Evolutionary conservation across 2,888 invertebrate genomes (phyloP).

Genomic region (Xestia rhomboidea): DNA sequence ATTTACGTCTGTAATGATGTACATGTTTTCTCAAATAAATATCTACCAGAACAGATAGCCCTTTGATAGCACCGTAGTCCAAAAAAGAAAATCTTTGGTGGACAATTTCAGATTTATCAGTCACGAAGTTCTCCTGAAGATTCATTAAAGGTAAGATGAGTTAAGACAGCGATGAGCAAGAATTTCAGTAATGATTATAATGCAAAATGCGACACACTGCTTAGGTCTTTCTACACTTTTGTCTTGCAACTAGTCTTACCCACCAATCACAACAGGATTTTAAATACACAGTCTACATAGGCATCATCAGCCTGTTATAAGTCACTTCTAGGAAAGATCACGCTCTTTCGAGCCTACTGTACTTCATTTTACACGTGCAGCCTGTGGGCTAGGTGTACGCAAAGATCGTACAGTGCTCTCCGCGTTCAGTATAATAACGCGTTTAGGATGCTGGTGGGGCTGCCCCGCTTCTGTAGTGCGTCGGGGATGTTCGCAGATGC

Average conservation of each 20-base stretch:
- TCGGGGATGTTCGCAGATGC: too few relatives aligned
- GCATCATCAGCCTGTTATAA: not conserved
- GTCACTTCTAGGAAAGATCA: too few relatives aligned
- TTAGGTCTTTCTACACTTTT: not conserved
- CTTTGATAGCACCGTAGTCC: not conserved
- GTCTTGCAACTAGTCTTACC: not conserved
- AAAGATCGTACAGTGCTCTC: too few relatives aligned
- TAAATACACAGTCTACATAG: not conserved
- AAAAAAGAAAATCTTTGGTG: not conserved
- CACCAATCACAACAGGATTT: not conserved
- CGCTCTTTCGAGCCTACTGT: too few relatives aligned
- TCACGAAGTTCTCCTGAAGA: not conserved
- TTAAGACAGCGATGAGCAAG: not conserved
- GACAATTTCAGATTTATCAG: not conserved
- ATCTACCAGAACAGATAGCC: not conserved
- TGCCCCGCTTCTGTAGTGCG: too few relatives aligned
- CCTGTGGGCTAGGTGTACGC: too few relatives aligned
- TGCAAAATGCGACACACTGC: not conserved
- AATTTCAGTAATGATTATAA: not conserved
- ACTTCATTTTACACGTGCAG: too few relatives aligned
- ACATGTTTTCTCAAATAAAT: not conserved
- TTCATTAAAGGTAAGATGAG: not conserved
- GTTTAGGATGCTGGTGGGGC: too few relatives aligned
- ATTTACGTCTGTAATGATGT: too few relatives aligned
- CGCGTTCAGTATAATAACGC: too few relatives aligned